phyloP scores from a whole-genome alignment of 2,888 invertebrate species.

The Eupelmus urozonus region DNA sequence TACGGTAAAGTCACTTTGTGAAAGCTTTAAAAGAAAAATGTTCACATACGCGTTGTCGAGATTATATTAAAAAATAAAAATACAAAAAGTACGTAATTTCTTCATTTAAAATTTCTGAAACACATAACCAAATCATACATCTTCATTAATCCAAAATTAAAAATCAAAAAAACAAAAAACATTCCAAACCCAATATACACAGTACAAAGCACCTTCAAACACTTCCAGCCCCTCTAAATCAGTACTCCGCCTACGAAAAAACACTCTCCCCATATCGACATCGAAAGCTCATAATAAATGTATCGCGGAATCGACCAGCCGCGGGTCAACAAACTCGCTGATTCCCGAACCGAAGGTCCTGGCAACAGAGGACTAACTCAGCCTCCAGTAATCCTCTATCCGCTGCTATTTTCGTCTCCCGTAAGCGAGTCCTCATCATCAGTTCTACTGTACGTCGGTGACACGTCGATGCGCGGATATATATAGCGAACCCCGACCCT shows the following conservation, averaged over 20 bases:
- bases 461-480: neutral
- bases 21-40: neutral
- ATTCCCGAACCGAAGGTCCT: neutral
- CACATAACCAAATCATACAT: no score
- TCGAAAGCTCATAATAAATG: no score
- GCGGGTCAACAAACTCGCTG: conserved; percentile 4
- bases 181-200: no score
- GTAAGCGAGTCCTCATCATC: neutral
- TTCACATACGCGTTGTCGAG: neutral
- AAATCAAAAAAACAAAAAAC: no score
- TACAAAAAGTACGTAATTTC: no score
- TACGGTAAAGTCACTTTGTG: neutral
- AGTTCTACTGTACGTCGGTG: neutral
- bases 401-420: neutral
- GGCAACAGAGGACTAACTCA: neutral
- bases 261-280: no score
- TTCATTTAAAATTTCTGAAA: no score
- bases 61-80: neutral
- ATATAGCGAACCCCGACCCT: conserved; percentile 10
- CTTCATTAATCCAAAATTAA: no score
- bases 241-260: neutral
- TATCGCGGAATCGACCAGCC: no score
- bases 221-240: neutral
- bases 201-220: no score
- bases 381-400: neutral